phyloP scores from a whole-genome alignment of 92 coral and sea anemone species.

The Hydrozoanthus gracilis region DNA sequence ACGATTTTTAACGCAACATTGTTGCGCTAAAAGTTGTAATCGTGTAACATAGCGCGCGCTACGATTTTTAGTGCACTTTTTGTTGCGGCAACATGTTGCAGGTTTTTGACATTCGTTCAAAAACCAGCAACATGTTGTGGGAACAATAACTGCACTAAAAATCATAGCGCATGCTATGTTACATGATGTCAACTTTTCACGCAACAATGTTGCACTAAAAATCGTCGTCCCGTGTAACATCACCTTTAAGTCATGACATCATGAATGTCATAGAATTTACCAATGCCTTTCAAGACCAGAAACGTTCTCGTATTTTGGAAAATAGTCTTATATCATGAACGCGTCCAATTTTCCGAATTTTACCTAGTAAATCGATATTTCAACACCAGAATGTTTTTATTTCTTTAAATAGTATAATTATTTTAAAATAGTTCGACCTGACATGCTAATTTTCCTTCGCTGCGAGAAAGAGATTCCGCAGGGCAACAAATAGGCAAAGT shows the following conservation, averaged over 20 bases:
- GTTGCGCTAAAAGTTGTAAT: too few species aligned
- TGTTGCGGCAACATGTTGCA: too few species aligned
- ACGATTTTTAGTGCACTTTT: too few species aligned
- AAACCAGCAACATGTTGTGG: too few species aligned
- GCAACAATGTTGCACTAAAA: too few species aligned
- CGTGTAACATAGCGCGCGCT: too few species aligned
- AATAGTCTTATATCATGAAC: not conserved
- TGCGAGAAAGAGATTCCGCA: slow-evolving; percentile 6
- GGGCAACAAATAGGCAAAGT: slow-evolving; percentile 6
- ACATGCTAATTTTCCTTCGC: not conserved
- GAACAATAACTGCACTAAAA: too few species aligned
- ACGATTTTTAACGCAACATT: too few species aligned
- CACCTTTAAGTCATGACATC: slow-evolving; percentile 1
- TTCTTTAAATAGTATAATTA: slow-evolving; percentile 1
- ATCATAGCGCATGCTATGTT: too few species aligned
- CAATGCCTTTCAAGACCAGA: not conserved
- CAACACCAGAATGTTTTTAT: slow-evolving; percentile 3
- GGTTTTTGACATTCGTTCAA: too few species aligned
- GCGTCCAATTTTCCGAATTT: slow-evolving; percentile 5
- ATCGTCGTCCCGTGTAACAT: slow-evolving; percentile 1
- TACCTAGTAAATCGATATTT: slow-evolving; percentile 2
- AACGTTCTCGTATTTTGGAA: not conserved
- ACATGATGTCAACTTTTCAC: too few species aligned
- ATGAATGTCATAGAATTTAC: not conserved
- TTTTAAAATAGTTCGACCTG: slow-evolving; percentile 1